These are phyloP conservation scores for Hyaena hyaena DNA, from an alignment of 2,113 vertebrate genomes.

Conservation along the genomic window DNA sequence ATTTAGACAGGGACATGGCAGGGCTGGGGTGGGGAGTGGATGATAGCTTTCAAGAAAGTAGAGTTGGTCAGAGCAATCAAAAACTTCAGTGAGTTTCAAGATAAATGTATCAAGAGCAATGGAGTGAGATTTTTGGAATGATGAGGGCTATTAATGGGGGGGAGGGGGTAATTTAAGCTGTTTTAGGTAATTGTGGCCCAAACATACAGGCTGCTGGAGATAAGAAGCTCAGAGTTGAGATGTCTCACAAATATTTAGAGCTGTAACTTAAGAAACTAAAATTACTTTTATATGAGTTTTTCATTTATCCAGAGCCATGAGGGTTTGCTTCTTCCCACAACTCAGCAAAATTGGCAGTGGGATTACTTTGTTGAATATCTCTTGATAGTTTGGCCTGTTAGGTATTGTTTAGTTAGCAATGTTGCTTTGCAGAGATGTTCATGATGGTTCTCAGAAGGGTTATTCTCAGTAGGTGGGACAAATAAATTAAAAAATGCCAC, in stretches of 20 bases:
- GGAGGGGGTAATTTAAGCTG: neutral
- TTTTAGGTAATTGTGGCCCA: neutral
- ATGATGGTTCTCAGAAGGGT: neutral
- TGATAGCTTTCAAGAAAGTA: neutral
- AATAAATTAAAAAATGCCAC: neutral
- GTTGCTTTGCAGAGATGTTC: neutral
- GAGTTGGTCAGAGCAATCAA: neutral
- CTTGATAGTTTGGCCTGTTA: neutral
- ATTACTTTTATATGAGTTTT: slow-evolving; percentile 20
- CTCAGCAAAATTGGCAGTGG: neutral
- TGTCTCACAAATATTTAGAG: neutral
- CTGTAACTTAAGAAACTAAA: neutral
- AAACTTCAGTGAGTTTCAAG: neutral
- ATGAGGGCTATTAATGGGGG: neutral
- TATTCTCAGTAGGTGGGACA: neutral
- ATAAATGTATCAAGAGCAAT: neutral
- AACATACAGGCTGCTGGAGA: neutral
- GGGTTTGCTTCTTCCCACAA: neutral
- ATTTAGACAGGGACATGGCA: neutral
- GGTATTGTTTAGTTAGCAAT: neutral
- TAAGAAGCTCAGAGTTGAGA: neutral
- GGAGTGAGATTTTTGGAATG: neutral
- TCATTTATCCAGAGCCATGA: neutral
- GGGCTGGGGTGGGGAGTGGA: accelerated
- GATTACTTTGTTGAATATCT: neutral